Evolutionary conservation across 1,140 invertebrate species (phyloP).

Genomic region (Drosophila tani): DNA sequence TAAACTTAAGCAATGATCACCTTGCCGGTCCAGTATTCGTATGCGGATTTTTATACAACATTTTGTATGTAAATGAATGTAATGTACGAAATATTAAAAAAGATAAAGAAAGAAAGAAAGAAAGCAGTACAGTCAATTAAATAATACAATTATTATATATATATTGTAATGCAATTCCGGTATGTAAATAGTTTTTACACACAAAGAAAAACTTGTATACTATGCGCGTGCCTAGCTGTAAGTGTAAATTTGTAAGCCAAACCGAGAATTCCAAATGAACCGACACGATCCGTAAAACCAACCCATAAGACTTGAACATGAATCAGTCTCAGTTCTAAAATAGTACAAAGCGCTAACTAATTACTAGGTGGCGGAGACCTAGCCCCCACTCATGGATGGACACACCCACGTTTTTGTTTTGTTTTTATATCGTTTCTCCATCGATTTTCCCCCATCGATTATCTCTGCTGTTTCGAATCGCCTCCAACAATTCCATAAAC

Average conservation of each 20-base stretch:
- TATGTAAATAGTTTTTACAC: constrained; percentile 68
- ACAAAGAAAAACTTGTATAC: constrained; percentile 54
- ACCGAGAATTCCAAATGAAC: constrained; percentile 43
- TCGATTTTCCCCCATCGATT: no score
- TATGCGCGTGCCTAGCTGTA: constrained; percentile 46
- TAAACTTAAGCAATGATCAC: constrained; percentile 50
- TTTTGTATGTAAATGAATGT: constrained; percentile 61
- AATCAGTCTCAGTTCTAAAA: constrained; percentile 62
- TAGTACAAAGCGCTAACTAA: constrained; percentile 71
- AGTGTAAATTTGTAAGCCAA: constrained; percentile 36
- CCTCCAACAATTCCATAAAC: constrained; percentile 28
- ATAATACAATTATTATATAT: constrained; percentile 38
- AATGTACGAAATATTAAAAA: constrained; percentile 43
- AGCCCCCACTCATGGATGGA: constrained; percentile 27
- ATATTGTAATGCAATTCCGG: constrained; percentile 25
- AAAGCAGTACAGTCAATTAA: constrained; percentile 63
- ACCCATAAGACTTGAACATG: constrained; percentile 60
- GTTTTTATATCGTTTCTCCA: constrained; percentile 10
- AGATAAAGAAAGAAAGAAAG: constrained; percentile 18
- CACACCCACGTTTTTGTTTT: constrained; percentile 20
- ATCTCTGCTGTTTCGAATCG: constrained; percentile 13
- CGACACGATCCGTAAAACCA: constrained; percentile 29
- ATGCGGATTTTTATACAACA: constrained; percentile 54
- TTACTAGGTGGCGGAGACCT: constrained; percentile 51
- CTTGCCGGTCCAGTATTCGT: constrained; percentile 80